Base-by-base conservation (phyloP, 1,140 invertebrate genomes). In the Choristoneura fumiferana region DNA sequence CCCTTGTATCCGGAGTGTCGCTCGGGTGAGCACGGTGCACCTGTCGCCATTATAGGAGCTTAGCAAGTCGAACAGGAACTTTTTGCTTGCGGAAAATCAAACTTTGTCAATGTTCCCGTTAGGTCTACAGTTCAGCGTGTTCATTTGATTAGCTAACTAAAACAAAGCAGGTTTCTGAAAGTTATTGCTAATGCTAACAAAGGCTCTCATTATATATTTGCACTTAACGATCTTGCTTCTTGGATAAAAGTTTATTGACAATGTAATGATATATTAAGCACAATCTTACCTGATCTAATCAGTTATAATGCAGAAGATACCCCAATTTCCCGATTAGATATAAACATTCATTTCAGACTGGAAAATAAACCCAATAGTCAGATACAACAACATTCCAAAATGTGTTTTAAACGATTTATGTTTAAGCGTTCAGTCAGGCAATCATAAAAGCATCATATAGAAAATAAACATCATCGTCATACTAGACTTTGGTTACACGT, bases 1-100 rank as follows among this genome's bases (percentile, higher is more conserved):
- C 78, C 79, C 75, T 61, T 65, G 76, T 74, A 81, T 77, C 76
- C 80, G 76, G 78, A 78, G 65, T 63, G 62, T 69, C 73, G 79
- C 69, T 70, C 43, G 70, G 63, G 49, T 67, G 76, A 62, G 54
- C 77, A 72, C 71, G 71, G 45, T 81, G 75, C 82, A 85, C 82
- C 82, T 85, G 82, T 81, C 78, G 73, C 67, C 61, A 62, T 69
- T 62, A 71, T 73, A 63, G 63, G 22, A n/a, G n/a, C n/a, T 29
- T 66, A 43, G 63, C 45, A 49, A 49, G 43, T 49, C 22, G 43
- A 22, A 49, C 17, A 22, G 43, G 18, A 49, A 33, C 43, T 49
- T 29, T 49, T 29, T 22, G 17, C 43, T 6, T n/a, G 18, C n/a
- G 43, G 43, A 22, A 49, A 49, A 49, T 6, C 12, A 10, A 33